A percentile compares a stretch with the other conserved stretches of the same genome.
Conservation (phyloP, 2,113 vertebrate species). For the Pao palembangensis region DNA sequence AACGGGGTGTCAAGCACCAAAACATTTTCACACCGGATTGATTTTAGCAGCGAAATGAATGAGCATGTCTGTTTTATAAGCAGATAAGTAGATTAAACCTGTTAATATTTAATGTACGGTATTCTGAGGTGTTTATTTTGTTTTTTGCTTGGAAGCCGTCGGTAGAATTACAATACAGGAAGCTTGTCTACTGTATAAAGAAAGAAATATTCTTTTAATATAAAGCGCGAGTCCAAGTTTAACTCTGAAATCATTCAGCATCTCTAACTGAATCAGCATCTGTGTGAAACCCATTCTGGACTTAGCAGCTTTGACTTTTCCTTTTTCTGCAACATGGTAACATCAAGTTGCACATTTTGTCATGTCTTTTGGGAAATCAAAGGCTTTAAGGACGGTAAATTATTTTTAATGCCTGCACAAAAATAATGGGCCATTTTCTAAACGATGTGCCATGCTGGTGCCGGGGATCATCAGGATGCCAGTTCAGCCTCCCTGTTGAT, state of each 20-base stretch:
- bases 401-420: conserved; percentile 78
- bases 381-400: conserved; percentile 74
- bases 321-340: conserved; percentile 21
- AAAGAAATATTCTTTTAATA: no score
- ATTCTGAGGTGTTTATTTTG: not conserved
- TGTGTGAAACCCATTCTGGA: no score
- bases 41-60: no score
- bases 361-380: conserved; percentile 66
- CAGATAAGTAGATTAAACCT: not conserved
- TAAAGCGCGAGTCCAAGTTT: no score
- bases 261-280: no score
- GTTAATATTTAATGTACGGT: not conserved
- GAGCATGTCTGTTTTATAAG: no score
- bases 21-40: not conserved
- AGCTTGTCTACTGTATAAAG: no score
- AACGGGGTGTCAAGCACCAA: not conserved
- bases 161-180: no score
- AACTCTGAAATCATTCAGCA: no score
- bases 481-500: conserved; percentile 78
- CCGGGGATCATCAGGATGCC: conserved; percentile 72
- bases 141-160: no score
- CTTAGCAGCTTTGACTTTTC: not conserved
- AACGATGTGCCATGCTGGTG: conserved; percentile 74
- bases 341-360: conserved; percentile 58
- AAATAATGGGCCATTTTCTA: conserved; percentile 81